Evolutionary conservation across 1,140 invertebrate species (phyloP).

Genomic region (Leptonema lineaticorne): DNA sequence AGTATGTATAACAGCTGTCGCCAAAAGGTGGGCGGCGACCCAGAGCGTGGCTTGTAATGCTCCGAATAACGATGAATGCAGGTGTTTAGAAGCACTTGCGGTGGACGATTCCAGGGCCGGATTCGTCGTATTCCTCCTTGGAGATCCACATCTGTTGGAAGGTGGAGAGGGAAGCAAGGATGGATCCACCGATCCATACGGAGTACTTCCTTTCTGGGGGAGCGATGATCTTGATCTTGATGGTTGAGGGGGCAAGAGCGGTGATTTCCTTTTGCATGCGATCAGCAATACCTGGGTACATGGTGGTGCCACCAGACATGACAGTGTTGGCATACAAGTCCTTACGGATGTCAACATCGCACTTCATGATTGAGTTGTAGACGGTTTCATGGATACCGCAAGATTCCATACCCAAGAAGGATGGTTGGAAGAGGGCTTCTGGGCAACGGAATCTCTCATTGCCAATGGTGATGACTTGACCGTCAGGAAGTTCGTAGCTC

Average conservation of each 20-base stretch:
- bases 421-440: constrained; percentile 94
- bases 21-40: constrained; percentile 84
- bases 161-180: constrained; percentile 79
- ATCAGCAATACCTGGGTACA: constrained; percentile 90
- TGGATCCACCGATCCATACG: constrained; percentile 88
- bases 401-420: constrained; percentile 94
- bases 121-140: constrained; percentile 92
- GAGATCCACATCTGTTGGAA: constrained; percentile 90
- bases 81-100: constrained; percentile 87
- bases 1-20: constrained; percentile 65
- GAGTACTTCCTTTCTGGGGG: constrained; percentile 91
- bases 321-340: constrained; percentile 96
- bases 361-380: constrained; percentile 98
- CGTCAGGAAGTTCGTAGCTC: constrained; percentile 92
- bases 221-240: constrained; percentile 94
- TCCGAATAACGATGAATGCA: constrained; percentile 53
- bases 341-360: constrained; percentile 91
- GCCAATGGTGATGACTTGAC: constrained; percentile 94
- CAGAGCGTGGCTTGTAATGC: neutral
- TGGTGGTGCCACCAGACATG: constrained; percentile 93
- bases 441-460: constrained; percentile 98
- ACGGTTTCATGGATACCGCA: constrained; percentile 93
- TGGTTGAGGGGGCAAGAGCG: constrained; percentile 76
- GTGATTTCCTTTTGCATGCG: constrained; percentile 90
- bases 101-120: constrained; percentile 88